These are phyloP conservation scores for Drosophila dunni DNA, from an alignment of 1,140 invertebrate species.

Conservation along the genomic window DNA sequence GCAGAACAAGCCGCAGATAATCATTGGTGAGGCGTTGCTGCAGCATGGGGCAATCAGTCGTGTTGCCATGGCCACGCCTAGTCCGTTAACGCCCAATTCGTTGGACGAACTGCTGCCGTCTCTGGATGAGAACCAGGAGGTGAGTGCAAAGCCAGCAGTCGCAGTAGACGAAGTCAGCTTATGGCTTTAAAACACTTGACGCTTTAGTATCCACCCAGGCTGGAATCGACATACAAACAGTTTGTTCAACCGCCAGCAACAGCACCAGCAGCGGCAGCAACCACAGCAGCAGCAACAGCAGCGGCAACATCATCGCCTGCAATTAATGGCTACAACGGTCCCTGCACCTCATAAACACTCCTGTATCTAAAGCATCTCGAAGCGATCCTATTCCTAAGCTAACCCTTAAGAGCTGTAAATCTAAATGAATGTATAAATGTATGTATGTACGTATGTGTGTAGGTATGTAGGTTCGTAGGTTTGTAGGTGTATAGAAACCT, in stretches of 20 bases:
- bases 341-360: constrained; percentile 83
- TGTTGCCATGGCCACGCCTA: constrained; percentile 87
- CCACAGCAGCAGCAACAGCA: constrained; percentile 14
- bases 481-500: constrained; percentile 34
- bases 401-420: constrained; percentile 31
- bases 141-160: constrained; percentile 63
- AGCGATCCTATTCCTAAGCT: constrained; percentile 12
- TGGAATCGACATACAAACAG: constrained; percentile 68
- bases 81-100: constrained; percentile 90
- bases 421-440: background rate
- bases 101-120: constrained; percentile 91
- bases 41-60: constrained; percentile 72
- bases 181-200: constrained; percentile 18
- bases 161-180: constrained; percentile 5
- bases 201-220: constrained; percentile 71
- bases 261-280: constrained; percentile 20
- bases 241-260: constrained; percentile 59
- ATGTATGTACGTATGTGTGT: constrained; percentile 11
- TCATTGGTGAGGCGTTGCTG: constrained; percentile 76
- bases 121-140: constrained; percentile 90
- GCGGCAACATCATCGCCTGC: constrained; percentile 18
- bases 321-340: constrained; percentile 74
- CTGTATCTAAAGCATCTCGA: constrained; percentile 49
- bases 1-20: constrained; percentile 82
- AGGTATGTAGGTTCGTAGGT: background rate